These are phyloP conservation scores for Morelia viridis DNA, from an alignment of 2,797 vertebrate genomes.

Conservation along the genomic window DNA sequence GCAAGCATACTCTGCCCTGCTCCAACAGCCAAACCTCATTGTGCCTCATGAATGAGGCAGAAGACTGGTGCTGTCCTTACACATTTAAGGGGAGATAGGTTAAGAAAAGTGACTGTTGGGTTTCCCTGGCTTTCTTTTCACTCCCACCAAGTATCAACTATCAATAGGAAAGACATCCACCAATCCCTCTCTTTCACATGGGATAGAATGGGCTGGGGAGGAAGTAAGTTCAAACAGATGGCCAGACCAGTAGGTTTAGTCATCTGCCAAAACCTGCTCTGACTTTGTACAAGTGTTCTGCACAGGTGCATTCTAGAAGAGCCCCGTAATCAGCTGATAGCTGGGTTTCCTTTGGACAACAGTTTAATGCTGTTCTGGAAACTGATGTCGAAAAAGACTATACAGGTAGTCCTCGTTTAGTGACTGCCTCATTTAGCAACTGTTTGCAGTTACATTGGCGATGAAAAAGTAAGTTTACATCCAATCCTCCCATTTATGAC, in stretches of 20 bases:
- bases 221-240: not conserved
- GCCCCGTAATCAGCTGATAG: not conserved
- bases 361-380: not conserved
- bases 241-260: not conserved
- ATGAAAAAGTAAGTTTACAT: not conserved
- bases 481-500: not conserved
- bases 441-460: not conserved
- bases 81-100: not conserved
- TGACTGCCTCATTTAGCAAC: not conserved
- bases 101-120: not conserved
- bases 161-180: not conserved
- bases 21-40: not conserved
- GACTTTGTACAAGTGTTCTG: not conserved
- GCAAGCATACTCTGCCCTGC: not conserved
- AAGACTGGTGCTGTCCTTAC: not conserved
- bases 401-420: not conserved
- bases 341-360: not conserved
- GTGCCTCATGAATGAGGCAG: not conserved
- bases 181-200: not conserved
- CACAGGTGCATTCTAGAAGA: not conserved
- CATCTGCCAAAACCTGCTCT: not conserved
- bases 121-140: not conserved
- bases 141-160: not conserved
- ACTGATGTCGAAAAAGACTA: not conserved
- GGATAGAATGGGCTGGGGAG: not conserved